Base-by-base conservation (phyloP, 2,797 vertebrate genomes). In the Halcyon chelicuti region DNA sequence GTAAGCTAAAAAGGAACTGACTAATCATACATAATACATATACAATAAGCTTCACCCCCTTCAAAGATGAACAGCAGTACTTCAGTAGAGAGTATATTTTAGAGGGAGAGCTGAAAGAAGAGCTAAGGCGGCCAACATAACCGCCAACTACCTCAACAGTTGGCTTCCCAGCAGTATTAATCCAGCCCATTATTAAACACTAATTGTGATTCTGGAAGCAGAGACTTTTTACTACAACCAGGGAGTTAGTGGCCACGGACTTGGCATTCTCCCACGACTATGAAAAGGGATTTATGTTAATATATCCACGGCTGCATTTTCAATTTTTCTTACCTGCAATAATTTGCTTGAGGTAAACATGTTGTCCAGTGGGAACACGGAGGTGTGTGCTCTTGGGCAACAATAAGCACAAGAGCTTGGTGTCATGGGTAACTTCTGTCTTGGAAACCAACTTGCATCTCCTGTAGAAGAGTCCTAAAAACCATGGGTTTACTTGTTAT, bases 271-370 rank as follows among this genome's bases (percentile, higher is more conserved):
- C 23, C 9, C 54, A 58, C 39, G 9, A 44, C 16, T 42, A 37
- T 3, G 21, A 60, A 62, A 80, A 77, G 18, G 10, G 61, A 66
- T 66, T 61, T 62, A 81, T 58, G 6, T 28, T 49, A 61, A 58
- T 42, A 81, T 8, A 66, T 5, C 25, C 22, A 57, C 16, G 25
- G 60, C 14, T 39, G 68, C 17, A 7, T 20, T 76, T 39, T 70
- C 33, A 11, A 8, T 63, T 93, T 77, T 66, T 82, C 91, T 97
- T 97, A 99, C 99, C 99, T 98, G 99, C 93, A 96, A 99, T 82
- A 29, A 94, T 86, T 51, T 98, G 97, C 97, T 98, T 99, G 98
- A 99, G 99, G 98, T 99, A 99, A 98, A 99, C 86, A 12, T 99
- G 99, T 83, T 98, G 98, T 85, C 99, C 99, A 39, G 98, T 94